A percentile compares a stretch with the other conserved stretches of the same genome.
Evolutionary conservation across 1,140 invertebrate species (phyloP).

Genomic region (Apis cerana): DNA sequence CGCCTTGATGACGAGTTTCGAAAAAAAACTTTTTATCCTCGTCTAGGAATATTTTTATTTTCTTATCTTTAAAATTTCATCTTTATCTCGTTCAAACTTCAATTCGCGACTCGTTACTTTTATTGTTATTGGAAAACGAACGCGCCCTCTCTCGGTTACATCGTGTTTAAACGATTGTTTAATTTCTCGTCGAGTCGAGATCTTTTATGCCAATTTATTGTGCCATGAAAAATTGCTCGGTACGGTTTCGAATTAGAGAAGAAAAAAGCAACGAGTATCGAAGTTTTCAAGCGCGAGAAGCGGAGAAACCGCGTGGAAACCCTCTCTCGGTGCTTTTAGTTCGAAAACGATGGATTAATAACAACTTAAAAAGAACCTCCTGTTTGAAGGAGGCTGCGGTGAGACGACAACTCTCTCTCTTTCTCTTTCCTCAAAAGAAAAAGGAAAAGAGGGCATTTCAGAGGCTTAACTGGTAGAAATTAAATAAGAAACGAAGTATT

Average conservation of each 20-base stretch:
- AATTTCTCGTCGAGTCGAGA: too few relatives aligned
- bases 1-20: background rate
- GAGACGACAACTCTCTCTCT: background rate
- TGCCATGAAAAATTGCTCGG: background rate
- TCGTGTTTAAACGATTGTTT: too few relatives aligned
- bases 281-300: background rate
- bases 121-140: too few relatives aligned
- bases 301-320: background rate
- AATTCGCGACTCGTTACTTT: too few relatives aligned
- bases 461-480: background rate
- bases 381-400: background rate
- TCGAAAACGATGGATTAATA: constrained; percentile 30
- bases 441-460: background rate
- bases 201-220: too few relatives aligned
- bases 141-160: too few relatives aligned
- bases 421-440: too few relatives aligned
- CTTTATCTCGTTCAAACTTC: too few relatives aligned
- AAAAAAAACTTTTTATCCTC: too few relatives aligned
- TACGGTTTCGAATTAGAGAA: background rate
- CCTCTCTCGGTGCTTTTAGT: background rate
- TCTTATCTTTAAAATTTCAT: too few relatives aligned
- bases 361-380: constrained; percentile 16
- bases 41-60: too few relatives aligned
- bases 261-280: background rate
- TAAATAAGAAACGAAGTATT: background rate